Conservation (phyloP, 1,140 invertebrate species). For the Coenobita brevimanus region DNA sequence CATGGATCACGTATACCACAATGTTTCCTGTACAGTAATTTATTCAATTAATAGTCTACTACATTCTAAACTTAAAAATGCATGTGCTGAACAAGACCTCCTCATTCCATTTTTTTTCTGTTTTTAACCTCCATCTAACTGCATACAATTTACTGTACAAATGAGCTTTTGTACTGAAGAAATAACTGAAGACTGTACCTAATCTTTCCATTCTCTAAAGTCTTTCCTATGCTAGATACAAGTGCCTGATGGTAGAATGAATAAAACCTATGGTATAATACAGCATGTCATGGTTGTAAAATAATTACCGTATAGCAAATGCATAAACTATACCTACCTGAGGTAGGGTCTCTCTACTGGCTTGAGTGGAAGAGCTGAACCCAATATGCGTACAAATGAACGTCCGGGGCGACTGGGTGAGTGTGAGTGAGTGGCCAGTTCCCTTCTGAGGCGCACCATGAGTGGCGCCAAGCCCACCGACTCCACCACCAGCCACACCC, state of each 20-base stretch:
- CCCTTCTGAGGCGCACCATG: conserved; percentile 25
- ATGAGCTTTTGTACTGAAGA: too few species aligned
- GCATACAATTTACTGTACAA: too few species aligned
- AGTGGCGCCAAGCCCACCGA: conserved; percentile 28
- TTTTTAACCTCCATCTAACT: too few species aligned
- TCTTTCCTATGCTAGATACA: too few species aligned
- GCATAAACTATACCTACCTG: conserved; percentile 3
- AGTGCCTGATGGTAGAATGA: neutral
- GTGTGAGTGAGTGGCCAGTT: neutral
- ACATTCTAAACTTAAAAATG: too few species aligned
- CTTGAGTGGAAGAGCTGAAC: conserved; percentile 42
- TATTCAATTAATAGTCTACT: too few species aligned
- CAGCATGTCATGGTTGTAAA: neutral
- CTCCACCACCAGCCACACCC: conserved; percentile 43
- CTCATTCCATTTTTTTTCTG: too few species aligned
- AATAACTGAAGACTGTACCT: too few species aligned
- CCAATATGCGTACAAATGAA: conserved; percentile 36
- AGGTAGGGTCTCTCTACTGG: conserved; percentile 51
- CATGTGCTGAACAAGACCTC: too few species aligned
- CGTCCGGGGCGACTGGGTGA: neutral
- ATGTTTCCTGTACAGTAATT: too few species aligned
- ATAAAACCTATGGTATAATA: neutral
- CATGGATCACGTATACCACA: too few species aligned
- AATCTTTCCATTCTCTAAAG: too few species aligned
- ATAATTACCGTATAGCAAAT: neutral